phyloP scores from a whole-genome alignment of 2,888 invertebrate genomes.

The Sabatieria punctata region DNA sequence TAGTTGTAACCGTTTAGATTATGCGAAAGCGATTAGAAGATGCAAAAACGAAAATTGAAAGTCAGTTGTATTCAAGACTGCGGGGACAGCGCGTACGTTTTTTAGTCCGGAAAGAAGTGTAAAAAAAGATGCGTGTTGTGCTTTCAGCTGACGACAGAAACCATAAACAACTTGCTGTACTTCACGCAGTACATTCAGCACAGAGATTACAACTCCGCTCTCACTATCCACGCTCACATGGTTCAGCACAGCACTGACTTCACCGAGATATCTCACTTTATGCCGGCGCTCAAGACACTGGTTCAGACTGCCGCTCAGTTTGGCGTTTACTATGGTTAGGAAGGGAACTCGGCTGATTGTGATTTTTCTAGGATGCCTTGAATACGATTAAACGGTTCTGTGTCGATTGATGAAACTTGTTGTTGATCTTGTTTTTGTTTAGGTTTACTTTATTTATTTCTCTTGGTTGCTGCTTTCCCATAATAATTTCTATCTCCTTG shows the following conservation, averaged over 20 bases:
- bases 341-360: too few species aligned
- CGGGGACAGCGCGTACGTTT: neutral
- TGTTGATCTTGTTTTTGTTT: too few species aligned
- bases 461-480: too few species aligned
- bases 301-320: conserved; percentile 63
- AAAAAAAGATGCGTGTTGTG: conserved; percentile 10
- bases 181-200: conserved; percentile 52
- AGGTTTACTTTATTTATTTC: too few species aligned
- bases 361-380: too few species aligned
- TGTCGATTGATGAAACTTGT: too few species aligned
- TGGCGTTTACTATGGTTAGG: too few species aligned
- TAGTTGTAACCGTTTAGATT: neutral
- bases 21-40: neutral
- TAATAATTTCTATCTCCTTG: too few species aligned
- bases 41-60: neutral
- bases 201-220: conserved; percentile 53
- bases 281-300: conserved; percentile 75
- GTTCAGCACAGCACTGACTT: conserved; percentile 66
- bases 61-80: neutral
- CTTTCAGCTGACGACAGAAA: conserved; percentile 55
- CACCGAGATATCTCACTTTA: conserved; percentile 69
- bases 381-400: too few species aligned
- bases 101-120: neutral
- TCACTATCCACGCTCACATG: conserved; percentile 52
- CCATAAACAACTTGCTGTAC: conserved; percentile 54